Evolutionary conservation across 30 jellyfish, hydroid and myxozoan species (phyloP).

Genomic region (Rhopilema esculentum): DNA sequence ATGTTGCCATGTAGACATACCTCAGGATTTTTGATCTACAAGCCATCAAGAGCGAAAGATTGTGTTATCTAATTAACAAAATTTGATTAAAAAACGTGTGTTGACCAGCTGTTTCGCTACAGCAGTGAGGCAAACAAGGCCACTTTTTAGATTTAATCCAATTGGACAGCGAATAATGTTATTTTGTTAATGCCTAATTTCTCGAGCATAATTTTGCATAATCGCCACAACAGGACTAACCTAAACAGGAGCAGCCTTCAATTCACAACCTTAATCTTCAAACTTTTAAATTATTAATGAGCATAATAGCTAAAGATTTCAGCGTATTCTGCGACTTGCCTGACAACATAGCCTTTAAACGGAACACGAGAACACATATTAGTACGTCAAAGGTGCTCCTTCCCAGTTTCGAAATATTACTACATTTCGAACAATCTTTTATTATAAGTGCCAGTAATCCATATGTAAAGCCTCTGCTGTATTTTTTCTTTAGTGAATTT

Average conservation of each 20-base stretch:
- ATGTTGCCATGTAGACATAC: not conserved
- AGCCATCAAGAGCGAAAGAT: not conserved
- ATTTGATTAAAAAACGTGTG: not conserved
- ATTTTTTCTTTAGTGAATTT: too few species aligned
- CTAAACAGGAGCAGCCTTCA: slow-evolving; percentile 10
- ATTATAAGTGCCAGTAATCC: too few species aligned
- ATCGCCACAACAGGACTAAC: not conserved
- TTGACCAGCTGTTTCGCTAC: slow-evolving; percentile 11
- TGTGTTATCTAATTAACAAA: slow-evolving; percentile 4
- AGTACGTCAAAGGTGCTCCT: not conserved
- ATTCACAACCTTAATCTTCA: not conserved
- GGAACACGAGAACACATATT: not conserved
- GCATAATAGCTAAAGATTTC: not conserved
- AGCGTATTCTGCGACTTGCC: not conserved
- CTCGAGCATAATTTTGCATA: slow-evolving; percentile 6
- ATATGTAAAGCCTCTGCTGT: too few species aligned
- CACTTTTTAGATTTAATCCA: slow-evolving; percentile 6
- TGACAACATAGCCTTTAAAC: not conserved
- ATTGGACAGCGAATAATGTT: slow-evolving; percentile 4
- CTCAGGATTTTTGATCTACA: not conserved
- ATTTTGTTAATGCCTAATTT: slow-evolving; percentile 17
- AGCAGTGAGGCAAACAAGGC: slow-evolving; percentile 2
- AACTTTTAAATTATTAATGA: not conserved
- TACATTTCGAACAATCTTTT: too few species aligned
- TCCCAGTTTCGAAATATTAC: not conserved